These are phyloP conservation scores for Eriosoma lanigerum DNA, from an alignment of 1,140 invertebrate species.

Conservation along the genomic window DNA sequence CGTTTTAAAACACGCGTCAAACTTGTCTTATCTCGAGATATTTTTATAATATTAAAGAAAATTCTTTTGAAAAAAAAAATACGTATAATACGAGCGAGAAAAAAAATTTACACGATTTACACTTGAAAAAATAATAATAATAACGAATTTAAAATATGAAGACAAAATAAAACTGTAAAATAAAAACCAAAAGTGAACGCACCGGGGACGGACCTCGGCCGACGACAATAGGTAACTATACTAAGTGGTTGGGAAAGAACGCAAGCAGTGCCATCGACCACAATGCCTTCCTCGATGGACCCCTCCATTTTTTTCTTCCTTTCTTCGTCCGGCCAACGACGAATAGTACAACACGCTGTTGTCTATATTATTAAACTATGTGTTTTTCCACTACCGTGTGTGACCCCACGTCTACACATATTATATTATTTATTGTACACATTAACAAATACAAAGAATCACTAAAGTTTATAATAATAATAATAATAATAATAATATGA, in stretches of 20 bases:
- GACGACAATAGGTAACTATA: conserved; percentile 47
- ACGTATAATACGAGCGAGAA: not conserved
- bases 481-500: too few species aligned
- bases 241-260: conserved; percentile 33
- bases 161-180: not conserved
- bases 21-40: not conserved
- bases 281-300: conserved; percentile 48
- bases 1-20: not conserved
- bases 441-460: not conserved
- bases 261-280: conserved; percentile 40
- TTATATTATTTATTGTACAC: not conserved
- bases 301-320: conserved; percentile 48
- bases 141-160: not conserved
- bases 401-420: not conserved
- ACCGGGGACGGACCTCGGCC: conserved; percentile 49
- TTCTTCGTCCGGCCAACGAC: not conserved
- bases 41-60: not conserved
- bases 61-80: not conserved
- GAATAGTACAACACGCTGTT: not conserved
- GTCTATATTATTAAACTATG: not conserved
- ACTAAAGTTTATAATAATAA: not conserved
- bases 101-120: not conserved
- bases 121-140: not conserved
- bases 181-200: conserved; percentile 27
- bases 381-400: conserved; percentile 7